phyloP scores from a whole-genome alignment of 2,113 vertebrate species.

The Puffinus mauretanicus region DNA sequence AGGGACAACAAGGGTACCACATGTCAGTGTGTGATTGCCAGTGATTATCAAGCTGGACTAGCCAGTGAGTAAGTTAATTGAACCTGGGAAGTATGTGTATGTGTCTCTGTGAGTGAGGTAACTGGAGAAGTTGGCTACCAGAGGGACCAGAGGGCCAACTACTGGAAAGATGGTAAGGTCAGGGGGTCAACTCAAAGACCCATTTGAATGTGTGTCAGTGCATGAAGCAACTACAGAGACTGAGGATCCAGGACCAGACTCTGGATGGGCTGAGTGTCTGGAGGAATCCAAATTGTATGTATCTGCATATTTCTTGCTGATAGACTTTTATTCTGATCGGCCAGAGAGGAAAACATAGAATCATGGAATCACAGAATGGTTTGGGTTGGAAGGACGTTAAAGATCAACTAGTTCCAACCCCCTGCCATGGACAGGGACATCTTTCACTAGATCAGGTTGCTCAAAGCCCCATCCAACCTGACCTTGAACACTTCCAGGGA shows the following conservation, averaged over 20 bases:
- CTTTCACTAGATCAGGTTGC: background rate
- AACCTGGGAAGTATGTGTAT: background rate
- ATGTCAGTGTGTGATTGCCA: background rate
- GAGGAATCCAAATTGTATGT: background rate
- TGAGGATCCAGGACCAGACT: background rate
- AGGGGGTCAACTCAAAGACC: background rate
- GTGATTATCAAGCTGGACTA: background rate
- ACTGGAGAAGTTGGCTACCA: background rate
- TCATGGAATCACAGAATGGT: background rate
- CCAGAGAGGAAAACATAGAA: background rate
- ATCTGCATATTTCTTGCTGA: background rate
- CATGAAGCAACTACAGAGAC: background rate
- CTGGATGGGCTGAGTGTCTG: background rate
- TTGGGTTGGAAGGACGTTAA: background rate
- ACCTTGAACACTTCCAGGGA: background rate
- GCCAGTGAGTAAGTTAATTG: background rate
- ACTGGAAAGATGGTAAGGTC: background rate
- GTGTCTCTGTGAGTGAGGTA: background rate
- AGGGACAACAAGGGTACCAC: no score
- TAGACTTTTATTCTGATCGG: background rate
- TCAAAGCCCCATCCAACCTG: background rate
- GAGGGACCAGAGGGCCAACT: background rate
- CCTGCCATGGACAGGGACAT: background rate
- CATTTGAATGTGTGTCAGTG: background rate
- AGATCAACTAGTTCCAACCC: background rate